Base-by-base conservation (phyloP, 2,888 invertebrate genomes). In the Melieria omissa region DNA sequence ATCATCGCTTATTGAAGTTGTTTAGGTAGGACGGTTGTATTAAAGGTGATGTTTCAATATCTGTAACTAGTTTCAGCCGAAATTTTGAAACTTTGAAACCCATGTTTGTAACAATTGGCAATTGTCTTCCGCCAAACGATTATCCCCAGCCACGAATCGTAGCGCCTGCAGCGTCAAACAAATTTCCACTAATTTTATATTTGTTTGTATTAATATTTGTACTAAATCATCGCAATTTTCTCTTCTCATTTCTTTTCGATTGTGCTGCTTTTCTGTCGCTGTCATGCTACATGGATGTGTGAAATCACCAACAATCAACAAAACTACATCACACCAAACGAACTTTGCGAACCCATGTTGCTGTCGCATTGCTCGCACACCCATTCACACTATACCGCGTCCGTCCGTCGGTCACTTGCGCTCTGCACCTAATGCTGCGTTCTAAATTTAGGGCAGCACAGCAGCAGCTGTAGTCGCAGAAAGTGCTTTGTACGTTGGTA, bases 381-480 rank as follows among this genome's bases (percentile, higher is more conserved):
- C n/a, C 49, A 57, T 44, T 44, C 29, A 46, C n/a, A 46, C n/a
- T 42, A 8, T 68, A 7, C 44, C 49, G 44, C 57, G 12, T 60
- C 49, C 57, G 12, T 60, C 49, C 29, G 29, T 29, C 29, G 29
- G 29, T 29, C 29, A 29, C 29, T 14, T 16, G 47, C 6, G 47
- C 61, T 62, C 66, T 69, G 49, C 68, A 68, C 72, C 62, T 54
- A 58, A 14, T 49, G 44, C 54, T 42, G 49, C 49, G 69, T 76
- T 77, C 74, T 75, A 76, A 76, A 77, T 79, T 75, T 78, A 78
- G 77, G 76, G 73, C 74, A 77, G 73, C 75, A 76, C 42, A 49
- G 57, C 10, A 12, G 16, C 16, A 16, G 16, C 2, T 2, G n/a
- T n/a, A n/a, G 16, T 16, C 16, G 16, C 16, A 29, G 29, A 29